Evolutionary conservation across 2,797 vertebrate species (phyloP), one percentile per base, ranked within the genome.

Genomic region (Nasua narica): DNA sequence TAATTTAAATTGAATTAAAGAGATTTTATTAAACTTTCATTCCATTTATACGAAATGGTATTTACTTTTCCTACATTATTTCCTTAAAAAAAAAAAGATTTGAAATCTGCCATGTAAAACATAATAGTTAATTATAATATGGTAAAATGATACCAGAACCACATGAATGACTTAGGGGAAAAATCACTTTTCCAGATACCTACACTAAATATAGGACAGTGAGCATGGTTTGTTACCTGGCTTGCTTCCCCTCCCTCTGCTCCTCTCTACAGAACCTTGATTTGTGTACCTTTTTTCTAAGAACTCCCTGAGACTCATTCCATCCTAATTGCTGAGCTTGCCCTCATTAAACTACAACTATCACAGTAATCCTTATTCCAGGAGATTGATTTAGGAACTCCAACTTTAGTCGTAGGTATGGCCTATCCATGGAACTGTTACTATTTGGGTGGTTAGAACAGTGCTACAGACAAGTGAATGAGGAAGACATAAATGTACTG

Each of bases 1-100:
- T 4, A 46, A 70, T 62, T 81, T 65, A 79, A 79, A 85, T 87
- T 62, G 32, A 67, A 86, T 67, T 76, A 58, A 69, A 83, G 16
- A 82, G 2, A 76, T 62, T 37, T 77, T 78, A 58, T 78, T 87
- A 16, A 0, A 9, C 72, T 82, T 91, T 9, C 0, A 50, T 78
- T 77, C 84, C 79, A 76, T 87, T 92, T 84, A 58, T 56, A 78
- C 32, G 19, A 67, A 87, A 27, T 56, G 23, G 0, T 23, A 32
- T 65, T 70, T 91, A 18, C 62, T 92, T 88, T 86, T 69, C 23
- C 18, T 48, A 43, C 23, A 46, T 35, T 87, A 56, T 18, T 21
- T 70, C 23, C 4, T 40, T 43, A 46, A 14, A 50, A 62, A 60
- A 60, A 9, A 21, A 35, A 35, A 79, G 1, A 37, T 35, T 25